phyloP scores from a whole-genome alignment of 2,888 invertebrate genomes.

The Ornithoptera alexandrae region DNA sequence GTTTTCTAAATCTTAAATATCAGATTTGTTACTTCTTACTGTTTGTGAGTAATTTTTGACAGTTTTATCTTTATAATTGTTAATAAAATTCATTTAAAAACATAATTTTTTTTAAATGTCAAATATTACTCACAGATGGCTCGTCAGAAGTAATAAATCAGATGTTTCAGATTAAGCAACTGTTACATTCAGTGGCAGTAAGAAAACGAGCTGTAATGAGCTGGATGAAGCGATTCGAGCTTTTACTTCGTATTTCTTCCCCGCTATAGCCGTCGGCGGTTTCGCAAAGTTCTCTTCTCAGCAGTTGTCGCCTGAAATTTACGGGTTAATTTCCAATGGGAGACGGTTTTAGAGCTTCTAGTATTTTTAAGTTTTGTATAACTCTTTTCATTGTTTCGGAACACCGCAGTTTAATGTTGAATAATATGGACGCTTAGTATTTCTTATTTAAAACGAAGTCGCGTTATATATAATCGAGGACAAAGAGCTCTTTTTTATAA shows the following conservation, averaged over 20 bases:
- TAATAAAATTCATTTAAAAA: too few species aligned
- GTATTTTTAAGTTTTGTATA: conserved; percentile 61
- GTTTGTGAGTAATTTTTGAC: too few species aligned
- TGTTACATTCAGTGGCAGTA: conserved; percentile 37
- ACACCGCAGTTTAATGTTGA: conserved; percentile 7
- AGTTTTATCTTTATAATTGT: too few species aligned
- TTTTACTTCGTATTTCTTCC: conserved; percentile 49
- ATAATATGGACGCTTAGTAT: neutral
- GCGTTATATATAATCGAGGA: neutral
- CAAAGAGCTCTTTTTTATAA: conserved; percentile 35
- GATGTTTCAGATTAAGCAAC: conserved; percentile 33
- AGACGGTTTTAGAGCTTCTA: conserved; percentile 62
- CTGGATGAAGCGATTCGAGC: conserved; percentile 54
- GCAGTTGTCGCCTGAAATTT: conserved; percentile 77
- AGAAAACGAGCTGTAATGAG: conserved; percentile 58
- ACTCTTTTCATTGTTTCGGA: conserved; percentile 19
- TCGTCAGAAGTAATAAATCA: conserved; percentile 31
- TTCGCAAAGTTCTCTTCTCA: conserved; percentile 72
- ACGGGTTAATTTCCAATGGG: conserved; percentile 78
- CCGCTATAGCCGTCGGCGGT: conserved; percentile 67
- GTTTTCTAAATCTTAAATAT: too few species aligned
- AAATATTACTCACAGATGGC: conserved; percentile 31
- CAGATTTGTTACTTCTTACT: too few species aligned
- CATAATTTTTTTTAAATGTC: too few species aligned
- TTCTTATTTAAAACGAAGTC: neutral